phyloP scores from a whole-genome alignment of 2,113 vertebrate genomes.

The Stercorarius parasiticus region DNA sequence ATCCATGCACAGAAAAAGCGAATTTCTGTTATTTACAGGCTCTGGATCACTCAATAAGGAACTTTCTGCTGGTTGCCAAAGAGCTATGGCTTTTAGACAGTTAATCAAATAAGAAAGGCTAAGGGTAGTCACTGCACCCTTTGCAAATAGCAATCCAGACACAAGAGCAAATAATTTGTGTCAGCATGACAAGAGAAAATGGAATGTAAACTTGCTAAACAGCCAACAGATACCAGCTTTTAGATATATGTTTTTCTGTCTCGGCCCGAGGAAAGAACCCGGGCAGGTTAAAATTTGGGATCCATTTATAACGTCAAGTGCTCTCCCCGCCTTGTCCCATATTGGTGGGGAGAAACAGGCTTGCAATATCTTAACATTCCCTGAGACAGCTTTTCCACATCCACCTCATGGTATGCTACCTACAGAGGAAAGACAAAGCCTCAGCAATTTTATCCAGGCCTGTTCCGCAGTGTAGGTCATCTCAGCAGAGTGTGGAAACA shows the following conservation, averaged over 20 bases:
- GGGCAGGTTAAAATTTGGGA: neutral
- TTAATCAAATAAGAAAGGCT: neutral
- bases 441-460: neutral
- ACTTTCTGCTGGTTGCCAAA: neutral
- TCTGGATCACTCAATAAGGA: neutral
- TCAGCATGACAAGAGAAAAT: slow-evolving; percentile 21
- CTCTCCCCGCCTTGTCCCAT: neutral
- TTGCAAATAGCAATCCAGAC: slow-evolving; percentile 37
- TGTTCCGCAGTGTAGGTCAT: neutral
- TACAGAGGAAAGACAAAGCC: slow-evolving; percentile 15
- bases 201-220: slow-evolving; percentile 38
- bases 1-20: neutral
- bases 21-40: neutral
- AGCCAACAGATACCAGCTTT: neutral
- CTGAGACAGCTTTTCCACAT: neutral
- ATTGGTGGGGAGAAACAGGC: neutral
- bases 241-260: neutral
- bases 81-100: neutral
- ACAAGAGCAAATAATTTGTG: slow-evolving; percentile 42
- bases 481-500: slow-evolving; percentile 14
- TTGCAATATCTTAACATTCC: neutral
- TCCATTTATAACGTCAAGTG: neutral
- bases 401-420: neutral
- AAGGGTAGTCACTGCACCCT: neutral
- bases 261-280: neutral